These are phyloP conservation scores for Cenopis cana DNA, from an alignment of 2,888 invertebrate species.

Conservation along the genomic window DNA sequence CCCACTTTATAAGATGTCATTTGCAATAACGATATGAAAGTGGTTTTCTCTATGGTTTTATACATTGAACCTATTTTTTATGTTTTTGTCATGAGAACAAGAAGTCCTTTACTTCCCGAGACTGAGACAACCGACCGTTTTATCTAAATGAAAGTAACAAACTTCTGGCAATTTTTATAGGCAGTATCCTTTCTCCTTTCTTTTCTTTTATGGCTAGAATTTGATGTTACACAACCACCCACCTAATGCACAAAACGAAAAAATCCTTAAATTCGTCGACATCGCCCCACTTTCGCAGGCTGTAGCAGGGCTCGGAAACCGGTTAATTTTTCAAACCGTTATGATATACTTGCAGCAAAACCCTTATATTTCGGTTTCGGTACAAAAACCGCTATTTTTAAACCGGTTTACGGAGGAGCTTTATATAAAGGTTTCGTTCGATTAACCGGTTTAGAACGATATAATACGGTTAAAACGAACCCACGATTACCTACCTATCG, in stretches of 20 bases:
- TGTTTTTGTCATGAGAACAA: background rate
- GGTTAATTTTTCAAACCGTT: no score
- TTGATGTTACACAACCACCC: conserved; percentile 10
- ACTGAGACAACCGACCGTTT: background rate
- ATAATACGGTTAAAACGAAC: no score
- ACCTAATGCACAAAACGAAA: conserved; percentile 29
- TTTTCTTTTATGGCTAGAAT: background rate
- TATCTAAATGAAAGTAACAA: background rate
- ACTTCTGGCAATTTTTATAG: background rate
- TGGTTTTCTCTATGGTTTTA: background rate
- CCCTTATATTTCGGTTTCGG: no score
- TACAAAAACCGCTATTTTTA: no score
- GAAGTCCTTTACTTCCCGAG: background rate
- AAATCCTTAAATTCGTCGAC: conserved; percentile 43
- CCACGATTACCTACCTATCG: no score
- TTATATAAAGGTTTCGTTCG: no score
- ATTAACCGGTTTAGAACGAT: no score
- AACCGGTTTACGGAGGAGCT: no score
- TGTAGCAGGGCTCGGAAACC: no score
- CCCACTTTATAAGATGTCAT: background rate
- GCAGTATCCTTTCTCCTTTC: background rate
- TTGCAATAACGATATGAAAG: background rate
- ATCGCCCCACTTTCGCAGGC: conserved; percentile 59
- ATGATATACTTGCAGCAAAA: no score
- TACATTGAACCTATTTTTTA: background rate